Base-by-base conservation (phyloP, 2,888 invertebrate species). In the Campaea margaritaria region DNA sequence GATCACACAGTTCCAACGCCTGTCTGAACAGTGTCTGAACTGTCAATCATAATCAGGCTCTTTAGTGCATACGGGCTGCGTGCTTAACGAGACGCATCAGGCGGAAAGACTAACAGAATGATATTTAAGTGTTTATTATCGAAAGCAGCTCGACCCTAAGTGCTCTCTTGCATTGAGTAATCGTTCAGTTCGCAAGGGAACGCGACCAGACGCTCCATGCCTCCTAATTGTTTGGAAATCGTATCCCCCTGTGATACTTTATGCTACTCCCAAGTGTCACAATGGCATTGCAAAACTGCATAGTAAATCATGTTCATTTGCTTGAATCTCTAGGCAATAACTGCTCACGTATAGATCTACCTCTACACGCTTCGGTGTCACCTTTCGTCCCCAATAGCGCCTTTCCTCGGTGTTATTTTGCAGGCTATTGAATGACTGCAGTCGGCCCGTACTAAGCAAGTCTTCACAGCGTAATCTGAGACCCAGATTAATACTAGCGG, bases 341-440 rank as follows among this genome's bases (percentile, higher is more conserved):
- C 75, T 72, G 76, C 72, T 77, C 70, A 75, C 75, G 76, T 78
- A 79, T 78, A 64, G 72, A 78, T 77, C 77, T 79, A 80, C 79
- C 82, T 85, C 85, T 86, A 82, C 86, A 85, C 83, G 79, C 85
- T 78, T 75, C 75, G 86, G 91, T 90, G 87, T 92, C 89, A 81
- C 83, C 82, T 91, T 91, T 83, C 91, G 84, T 82, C 83, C 83
- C 78, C 85, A 83, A 87, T 89, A 85, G 78, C 78, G 83, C 85
- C 81, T 89, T 91, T 89, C 86, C 86, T 85, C 75, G 83, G 86
- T 87, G 81, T 87, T 81, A 78, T 81, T 87, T 86, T 85, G 86
- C 87, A 87, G 81, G 85, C 86, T 89, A 91, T 91, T 87, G 85
- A 87, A 87, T 91, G 84, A 82, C 88, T 86, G 76, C 82, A 85